phyloP scores from a whole-genome alignment of 1,140 invertebrate species.

The Tribolium madens region DNA sequence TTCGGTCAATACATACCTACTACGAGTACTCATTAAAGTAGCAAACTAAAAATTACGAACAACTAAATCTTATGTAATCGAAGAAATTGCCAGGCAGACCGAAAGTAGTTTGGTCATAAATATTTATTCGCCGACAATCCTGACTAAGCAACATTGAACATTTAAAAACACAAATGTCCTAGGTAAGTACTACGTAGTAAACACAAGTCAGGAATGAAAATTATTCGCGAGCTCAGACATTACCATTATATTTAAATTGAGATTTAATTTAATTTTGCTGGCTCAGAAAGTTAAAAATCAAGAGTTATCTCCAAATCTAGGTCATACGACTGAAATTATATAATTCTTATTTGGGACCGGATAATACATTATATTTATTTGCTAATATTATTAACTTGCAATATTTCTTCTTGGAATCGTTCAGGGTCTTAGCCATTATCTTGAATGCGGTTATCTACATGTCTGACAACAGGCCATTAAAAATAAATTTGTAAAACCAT shows the following conservation, averaged over 20 bases:
- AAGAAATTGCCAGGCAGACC: not conserved
- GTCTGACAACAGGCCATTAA: too few relatives aligned
- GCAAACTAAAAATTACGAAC: conserved; percentile 14
- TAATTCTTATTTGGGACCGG: conserved; percentile 13
- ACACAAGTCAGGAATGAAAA: not conserved
- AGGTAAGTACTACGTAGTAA: conserved; percentile 6
- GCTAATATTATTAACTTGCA: not conserved
- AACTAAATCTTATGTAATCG: conserved; percentile 13
- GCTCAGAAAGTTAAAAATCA: conserved; percentile 9
- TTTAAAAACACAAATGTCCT: conserved; percentile 4
- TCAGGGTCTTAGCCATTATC: not conserved
- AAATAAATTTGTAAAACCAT: too few relatives aligned
- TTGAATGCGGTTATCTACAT: too few relatives aligned
- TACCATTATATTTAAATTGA: not conserved
- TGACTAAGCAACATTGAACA: conserved; percentile 35
- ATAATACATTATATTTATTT: not conserved
- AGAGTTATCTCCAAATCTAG: conserved; percentile 16
- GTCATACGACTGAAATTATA: conserved; percentile 25
- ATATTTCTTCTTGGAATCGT: conserved; percentile 6
- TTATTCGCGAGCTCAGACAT: not conserved
- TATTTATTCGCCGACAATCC: conserved; percentile 19
- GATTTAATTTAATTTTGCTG: not conserved
- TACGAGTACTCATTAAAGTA: not conserved
- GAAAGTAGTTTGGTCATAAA: conserved; percentile 18
- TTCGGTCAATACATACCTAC: not conserved